A percentile compares a stretch with the other conserved stretches of the same genome.
Evolutionary conservation across 2,797 vertebrate species (phyloP).

Genomic region (Rhinophrynus dorsalis): DNA sequence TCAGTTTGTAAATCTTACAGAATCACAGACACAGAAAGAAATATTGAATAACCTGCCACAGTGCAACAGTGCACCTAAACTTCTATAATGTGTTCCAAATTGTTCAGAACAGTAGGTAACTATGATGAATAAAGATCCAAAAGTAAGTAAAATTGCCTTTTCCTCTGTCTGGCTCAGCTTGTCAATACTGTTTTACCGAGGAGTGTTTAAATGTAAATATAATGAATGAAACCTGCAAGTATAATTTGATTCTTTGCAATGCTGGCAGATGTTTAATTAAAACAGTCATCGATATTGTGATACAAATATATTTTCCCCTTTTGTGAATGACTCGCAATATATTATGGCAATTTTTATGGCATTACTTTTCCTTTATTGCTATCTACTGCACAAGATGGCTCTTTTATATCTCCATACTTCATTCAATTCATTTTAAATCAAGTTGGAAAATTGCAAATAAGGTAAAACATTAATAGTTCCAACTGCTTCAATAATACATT

Average conservation of each 20-base stretch:
- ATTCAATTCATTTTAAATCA: slow-evolving; percentile 67
- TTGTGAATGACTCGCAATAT: slow-evolving; percentile 56
- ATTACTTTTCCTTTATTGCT: slow-evolving; percentile 64
- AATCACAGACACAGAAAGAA: neutral
- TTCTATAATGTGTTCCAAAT: neutral
- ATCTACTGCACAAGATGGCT: slow-evolving; percentile 46
- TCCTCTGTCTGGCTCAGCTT: slow-evolving; percentile 11
- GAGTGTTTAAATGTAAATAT: slow-evolving; percentile 37
- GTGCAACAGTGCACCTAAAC: neutral
- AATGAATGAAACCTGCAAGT: slow-evolving; percentile 53
- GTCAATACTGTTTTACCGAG: slow-evolving; percentile 18
- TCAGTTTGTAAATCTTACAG: neutral
- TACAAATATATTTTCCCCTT: slow-evolving; percentile 48
- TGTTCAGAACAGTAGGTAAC: neutral
- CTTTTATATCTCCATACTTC: slow-evolving; percentile 60
- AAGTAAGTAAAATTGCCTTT: slow-evolving; percentile 15
- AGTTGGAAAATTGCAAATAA: slow-evolving; percentile 57
- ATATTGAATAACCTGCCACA: neutral
- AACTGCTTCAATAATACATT: slow-evolving; percentile 43
- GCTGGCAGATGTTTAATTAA: slow-evolving; percentile 63
- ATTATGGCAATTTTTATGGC: slow-evolving; percentile 51
- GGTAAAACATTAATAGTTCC: slow-evolving; percentile 50
- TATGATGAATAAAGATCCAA: no score
- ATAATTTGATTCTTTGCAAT: slow-evolving; percentile 63
- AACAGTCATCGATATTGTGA: slow-evolving; percentile 57